Evolutionary conservation across 2,888 invertebrate genomes (phyloP).

Genomic region (Amphipyra berbera): DNA sequence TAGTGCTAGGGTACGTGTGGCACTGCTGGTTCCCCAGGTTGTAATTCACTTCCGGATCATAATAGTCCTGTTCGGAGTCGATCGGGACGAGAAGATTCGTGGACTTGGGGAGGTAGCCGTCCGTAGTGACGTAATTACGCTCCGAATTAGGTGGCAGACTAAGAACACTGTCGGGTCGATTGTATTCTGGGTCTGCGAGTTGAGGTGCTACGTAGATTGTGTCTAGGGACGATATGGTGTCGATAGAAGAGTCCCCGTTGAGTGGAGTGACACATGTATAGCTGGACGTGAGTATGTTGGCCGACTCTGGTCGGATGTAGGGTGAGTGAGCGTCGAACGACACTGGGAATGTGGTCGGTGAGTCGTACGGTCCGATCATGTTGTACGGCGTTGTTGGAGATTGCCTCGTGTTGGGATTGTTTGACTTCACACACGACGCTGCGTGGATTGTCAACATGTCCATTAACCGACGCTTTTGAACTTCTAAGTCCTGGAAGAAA

Average conservation of each 20-base stretch:
- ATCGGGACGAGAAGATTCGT: slow-evolving; percentile 87
- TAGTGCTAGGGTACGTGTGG: slow-evolving; percentile 86
- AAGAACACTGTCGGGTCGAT: slow-evolving; percentile 84
- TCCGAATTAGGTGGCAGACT: slow-evolving; percentile 80
- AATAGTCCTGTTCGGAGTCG: slow-evolving; percentile 88
- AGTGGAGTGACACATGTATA: slow-evolving; percentile 83
- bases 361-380: slow-evolving; percentile 84
- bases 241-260: slow-evolving; percentile 81
- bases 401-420: slow-evolving; percentile 77
- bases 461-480: slow-evolving; percentile 93
- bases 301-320: slow-evolving; percentile 87
- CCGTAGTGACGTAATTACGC: slow-evolving; percentile 77
- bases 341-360: slow-evolving; percentile 83
- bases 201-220: slow-evolving; percentile 80
- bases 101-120: slow-evolving; percentile 84
- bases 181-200: slow-evolving; percentile 81
- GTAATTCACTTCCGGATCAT: slow-evolving; percentile 88
- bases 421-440: slow-evolving; percentile 91
- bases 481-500: slow-evolving; percentile 92
- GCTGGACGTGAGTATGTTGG: slow-evolving; percentile 86
- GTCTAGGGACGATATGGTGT: slow-evolving; percentile 81
- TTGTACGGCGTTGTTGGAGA: slow-evolving; percentile 84
- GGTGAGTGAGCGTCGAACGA: slow-evolving; percentile 85
- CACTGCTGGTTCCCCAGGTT: slow-evolving; percentile 87
- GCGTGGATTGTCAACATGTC: slow-evolving; percentile 94